These are phyloP conservation scores for Halichondria panicea DNA, from an alignment of 37 sponge, comb jelly and placozoan species.

Conservation along the genomic window DNA sequence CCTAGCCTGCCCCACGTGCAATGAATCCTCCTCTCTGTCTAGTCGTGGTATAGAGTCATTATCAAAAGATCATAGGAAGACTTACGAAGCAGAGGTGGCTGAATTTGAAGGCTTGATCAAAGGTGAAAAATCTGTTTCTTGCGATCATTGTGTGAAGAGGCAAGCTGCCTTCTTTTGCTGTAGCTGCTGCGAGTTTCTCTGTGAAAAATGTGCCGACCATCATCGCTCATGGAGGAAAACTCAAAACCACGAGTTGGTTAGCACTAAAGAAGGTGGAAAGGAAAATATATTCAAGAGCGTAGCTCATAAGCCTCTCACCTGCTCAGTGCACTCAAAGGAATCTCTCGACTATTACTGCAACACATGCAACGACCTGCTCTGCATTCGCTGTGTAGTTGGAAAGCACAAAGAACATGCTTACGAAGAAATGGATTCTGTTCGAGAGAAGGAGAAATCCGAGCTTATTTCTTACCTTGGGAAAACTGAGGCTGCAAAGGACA, in stretches of 20 bases:
- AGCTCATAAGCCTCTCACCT: conserved; percentile 8
- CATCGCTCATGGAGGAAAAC: conserved; percentile 22
- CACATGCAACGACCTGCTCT: conserved; percentile 14
- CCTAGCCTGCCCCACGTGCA: conserved; percentile 40
- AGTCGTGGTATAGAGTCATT: conserved; percentile 9
- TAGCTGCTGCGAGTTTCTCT: conserved; percentile 51
- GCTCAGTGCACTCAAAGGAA: conserved; percentile 10
- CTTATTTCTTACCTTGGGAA: neutral
- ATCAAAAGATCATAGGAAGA: conserved; percentile 16
- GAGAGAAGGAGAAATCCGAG: conserved; percentile 6
- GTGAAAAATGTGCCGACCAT: conserved; percentile 22
- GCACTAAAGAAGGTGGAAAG: neutral
- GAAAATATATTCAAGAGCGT: neutral
- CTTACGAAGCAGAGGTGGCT: conserved; percentile 39
- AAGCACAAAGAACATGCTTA: conserved; percentile 23
- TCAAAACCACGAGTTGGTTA: conserved; percentile 29
- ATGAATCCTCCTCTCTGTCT: conserved; percentile 1
- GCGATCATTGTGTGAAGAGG: conserved; percentile 46
- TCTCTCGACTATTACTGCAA: conserved; percentile 32
- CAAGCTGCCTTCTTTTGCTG: conserved; percentile 44
- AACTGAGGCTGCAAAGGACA: neutral
- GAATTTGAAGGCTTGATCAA: conserved; percentile 15
- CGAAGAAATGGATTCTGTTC: conserved; percentile 13
- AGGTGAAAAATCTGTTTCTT: neutral
- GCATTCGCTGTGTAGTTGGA: conserved; percentile 22